These are phyloP conservation scores for Phylloscopus trochilus DNA, from an alignment of 2,113 vertebrate genomes.

Conservation along the genomic window DNA sequence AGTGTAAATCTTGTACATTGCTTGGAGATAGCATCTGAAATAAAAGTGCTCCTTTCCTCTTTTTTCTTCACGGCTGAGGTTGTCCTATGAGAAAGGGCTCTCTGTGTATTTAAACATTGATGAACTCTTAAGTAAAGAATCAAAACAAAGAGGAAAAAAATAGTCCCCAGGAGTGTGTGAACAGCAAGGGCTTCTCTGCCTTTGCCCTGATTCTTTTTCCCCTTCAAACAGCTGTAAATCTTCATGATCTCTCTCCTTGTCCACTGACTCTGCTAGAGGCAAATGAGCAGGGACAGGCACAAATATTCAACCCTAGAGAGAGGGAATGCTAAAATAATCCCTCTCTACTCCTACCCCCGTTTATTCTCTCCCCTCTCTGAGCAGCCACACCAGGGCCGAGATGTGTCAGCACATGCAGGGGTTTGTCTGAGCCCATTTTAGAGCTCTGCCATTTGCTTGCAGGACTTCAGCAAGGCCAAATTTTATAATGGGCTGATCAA, in stretches of 20 bases:
- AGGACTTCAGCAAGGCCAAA: background rate
- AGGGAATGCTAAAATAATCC: background rate
- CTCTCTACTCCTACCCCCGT: background rate
- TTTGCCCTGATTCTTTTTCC: background rate
- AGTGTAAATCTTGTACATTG: background rate
- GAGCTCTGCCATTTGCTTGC: background rate
- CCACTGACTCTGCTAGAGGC: background rate
- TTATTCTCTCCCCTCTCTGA: background rate
- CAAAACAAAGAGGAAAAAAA: slow-evolving; percentile 22
- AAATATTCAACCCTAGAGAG: background rate
- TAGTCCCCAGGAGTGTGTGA: background rate
- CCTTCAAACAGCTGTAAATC: background rate
- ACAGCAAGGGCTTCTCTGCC: background rate
- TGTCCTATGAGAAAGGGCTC: slow-evolving; percentile 4
- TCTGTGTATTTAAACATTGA: background rate
- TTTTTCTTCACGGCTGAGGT: background rate
- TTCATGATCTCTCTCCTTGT: background rate
- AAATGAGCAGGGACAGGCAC: background rate
- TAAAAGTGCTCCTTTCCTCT: background rate
- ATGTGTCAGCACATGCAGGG: background rate
- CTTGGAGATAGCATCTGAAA: background rate
- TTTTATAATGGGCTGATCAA: background rate
- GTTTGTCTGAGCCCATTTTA: background rate
- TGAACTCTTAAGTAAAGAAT: slow-evolving; percentile 47
- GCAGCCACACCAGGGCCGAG: background rate